phyloP scores from a whole-genome alignment of 2,888 invertebrate genomes.

The Polyommatus icarus region DNA sequence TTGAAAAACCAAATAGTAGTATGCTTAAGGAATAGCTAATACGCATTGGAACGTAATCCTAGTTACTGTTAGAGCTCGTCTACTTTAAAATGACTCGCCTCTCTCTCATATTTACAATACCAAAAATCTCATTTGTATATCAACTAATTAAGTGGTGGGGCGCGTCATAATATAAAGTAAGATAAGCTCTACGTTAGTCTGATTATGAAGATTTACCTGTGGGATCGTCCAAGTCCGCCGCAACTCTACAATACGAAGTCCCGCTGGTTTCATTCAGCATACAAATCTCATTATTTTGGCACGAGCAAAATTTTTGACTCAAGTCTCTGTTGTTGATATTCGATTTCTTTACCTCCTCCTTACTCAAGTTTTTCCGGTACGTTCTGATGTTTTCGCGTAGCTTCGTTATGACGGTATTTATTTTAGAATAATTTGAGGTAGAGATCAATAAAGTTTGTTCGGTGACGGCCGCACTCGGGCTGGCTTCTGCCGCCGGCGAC shows the following conservation, averaged over 20 bases:
- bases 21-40: background rate
- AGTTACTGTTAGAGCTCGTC: background rate
- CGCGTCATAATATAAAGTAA: too few species aligned
- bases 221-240: slow-evolving; percentile 78
- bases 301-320: slow-evolving; percentile 73
- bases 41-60: background rate
- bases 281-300: slow-evolving; percentile 81
- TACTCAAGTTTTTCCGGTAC: slow-evolving; percentile 60
- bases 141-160: too few species aligned
- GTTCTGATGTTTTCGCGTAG: slow-evolving; percentile 72
- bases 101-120: too few species aligned
- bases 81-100: too few species aligned
- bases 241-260: slow-evolving; percentile 77
- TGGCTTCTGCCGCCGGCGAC: slow-evolving; percentile 42
- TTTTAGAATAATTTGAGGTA: slow-evolving; percentile 52
- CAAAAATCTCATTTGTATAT: too few species aligned
- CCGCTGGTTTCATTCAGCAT: slow-evolving; percentile 82
- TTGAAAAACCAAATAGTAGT: background rate
- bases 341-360: slow-evolving; percentile 51
- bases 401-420: slow-evolving; percentile 60
- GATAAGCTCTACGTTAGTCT: background rate
- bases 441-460: slow-evolving; percentile 47
- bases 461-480: slow-evolving; percentile 47
- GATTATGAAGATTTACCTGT: slow-evolving; percentile 66
- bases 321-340: slow-evolving; percentile 66